Conservation (phyloP, 2,888 invertebrate species). For the Aphodius sticticus region DNA sequence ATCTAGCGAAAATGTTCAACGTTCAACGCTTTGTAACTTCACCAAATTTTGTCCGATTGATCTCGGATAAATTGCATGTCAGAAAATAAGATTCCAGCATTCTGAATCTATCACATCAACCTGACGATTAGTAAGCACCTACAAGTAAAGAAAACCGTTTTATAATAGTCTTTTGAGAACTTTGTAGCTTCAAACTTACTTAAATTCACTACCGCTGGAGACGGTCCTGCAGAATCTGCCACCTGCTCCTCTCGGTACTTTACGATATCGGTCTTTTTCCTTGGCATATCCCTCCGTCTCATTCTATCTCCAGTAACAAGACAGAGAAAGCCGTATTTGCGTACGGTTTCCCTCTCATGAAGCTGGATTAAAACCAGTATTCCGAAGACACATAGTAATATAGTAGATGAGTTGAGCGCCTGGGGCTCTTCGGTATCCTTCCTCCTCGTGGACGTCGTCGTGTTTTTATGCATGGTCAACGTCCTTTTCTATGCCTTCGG, state of each 20-base stretch:
- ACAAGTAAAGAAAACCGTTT: too few relatives aligned
- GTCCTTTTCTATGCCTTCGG: conserved; percentile 31
- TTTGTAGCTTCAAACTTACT: too few relatives aligned
- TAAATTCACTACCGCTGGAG: not conserved
- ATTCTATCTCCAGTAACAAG: not conserved
- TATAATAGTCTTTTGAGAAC: too few relatives aligned
- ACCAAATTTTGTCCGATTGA: too few relatives aligned
- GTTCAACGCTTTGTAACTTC: too few relatives aligned
- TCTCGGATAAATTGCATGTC: too few relatives aligned
- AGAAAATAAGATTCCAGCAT: too few relatives aligned
- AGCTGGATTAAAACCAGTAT: conserved; percentile 33
- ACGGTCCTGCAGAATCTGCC: conserved; percentile 10
- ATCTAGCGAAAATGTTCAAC: too few relatives aligned
- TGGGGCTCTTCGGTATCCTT: conserved; percentile 27
- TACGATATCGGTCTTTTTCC: not conserved
- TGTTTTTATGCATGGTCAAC: conserved; percentile 30
- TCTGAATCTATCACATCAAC: too few relatives aligned
- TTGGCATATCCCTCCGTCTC: not conserved
- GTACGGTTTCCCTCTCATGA: not conserved
- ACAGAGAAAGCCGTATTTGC: not conserved
- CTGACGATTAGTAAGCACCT: too few relatives aligned
- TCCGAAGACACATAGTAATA: conserved; percentile 35
- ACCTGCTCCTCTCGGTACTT: conserved; percentile 20
- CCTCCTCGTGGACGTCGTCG: conserved; percentile 11
- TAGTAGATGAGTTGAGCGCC: conserved; percentile 35